These are phyloP conservation scores for Nesogale talazaci DNA, from an alignment of 2,113 vertebrate genomes.

Conservation along the genomic window DNA sequence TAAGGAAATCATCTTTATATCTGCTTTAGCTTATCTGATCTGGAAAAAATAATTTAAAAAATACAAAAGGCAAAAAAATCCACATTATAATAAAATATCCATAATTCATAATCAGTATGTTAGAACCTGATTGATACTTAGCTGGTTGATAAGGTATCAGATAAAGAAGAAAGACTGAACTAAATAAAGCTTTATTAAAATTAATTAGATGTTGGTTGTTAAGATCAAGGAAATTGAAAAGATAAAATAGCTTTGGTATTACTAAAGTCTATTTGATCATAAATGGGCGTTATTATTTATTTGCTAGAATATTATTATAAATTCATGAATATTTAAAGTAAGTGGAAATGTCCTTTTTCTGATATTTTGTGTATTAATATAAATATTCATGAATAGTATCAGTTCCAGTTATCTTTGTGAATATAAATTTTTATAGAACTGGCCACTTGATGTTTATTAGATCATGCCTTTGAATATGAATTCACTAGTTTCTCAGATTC, in stretches of 20 bases:
- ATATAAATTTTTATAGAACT: constrained; percentile 74
- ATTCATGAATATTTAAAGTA: constrained; percentile 54
- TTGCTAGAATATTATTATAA: constrained; percentile 42
- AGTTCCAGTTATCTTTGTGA: constrained; percentile 58
- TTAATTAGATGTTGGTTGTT: constrained; percentile 60
- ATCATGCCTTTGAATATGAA: constrained; percentile 81
- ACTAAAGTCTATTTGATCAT: constrained; percentile 61
- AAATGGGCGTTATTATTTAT: constrained; percentile 73
- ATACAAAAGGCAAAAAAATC: neutral
- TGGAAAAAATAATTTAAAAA: constrained; percentile 6
- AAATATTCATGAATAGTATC: constrained; percentile 62
- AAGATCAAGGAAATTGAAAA: constrained; percentile 53
- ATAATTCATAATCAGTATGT: neutral
- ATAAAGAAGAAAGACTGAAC: constrained; percentile 23
- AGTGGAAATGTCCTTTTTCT: constrained; percentile 23
- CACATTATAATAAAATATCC: neutral
- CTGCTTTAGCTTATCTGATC: neutral
- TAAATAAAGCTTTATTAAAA: constrained; percentile 70
- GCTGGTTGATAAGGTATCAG: constrained; percentile 31
- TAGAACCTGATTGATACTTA: neutral
- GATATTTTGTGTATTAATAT: constrained; percentile 25
- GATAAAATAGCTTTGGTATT: constrained; percentile 49
- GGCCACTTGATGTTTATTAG: constrained; percentile 60
- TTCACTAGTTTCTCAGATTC: constrained; percentile 67
- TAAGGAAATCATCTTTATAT: constrained; percentile 28